Evolutionary conservation across 1,140 invertebrate genomes (phyloP), one percentile per base, ranked within the genome.

Genomic region (Pseudoatta argentina): DNA sequence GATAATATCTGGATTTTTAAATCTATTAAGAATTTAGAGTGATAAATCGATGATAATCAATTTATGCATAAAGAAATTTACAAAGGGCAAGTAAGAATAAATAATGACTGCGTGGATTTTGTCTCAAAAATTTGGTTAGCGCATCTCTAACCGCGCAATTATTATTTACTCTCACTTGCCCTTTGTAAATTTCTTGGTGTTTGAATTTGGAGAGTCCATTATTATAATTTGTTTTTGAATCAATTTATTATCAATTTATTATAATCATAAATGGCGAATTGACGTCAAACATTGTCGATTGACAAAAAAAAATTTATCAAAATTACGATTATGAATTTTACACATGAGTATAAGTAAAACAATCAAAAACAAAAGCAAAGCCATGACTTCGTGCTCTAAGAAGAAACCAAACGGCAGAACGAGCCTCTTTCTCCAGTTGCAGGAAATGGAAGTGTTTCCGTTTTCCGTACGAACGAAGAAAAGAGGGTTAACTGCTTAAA

Each of bases 381-480:
- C 30, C 24, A 3, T 51, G 10, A 48, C 0, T 2, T 83, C 3
- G 8, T 7, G 4, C 39, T 44, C 10, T 39, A 12, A 61, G 55
- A 83, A 73, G 53, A 83, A 73, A 83, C 14, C 14, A 24, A 24
- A 59, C 18, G 6, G 14, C 44, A 21, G 73, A 82, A 24, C 69
- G 72, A 85, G 72, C 66, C 78, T 72, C 53, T 82, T 72, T 72
- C 69, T 85, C 34, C 30, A 48, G 16, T 48, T 67, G 12, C 63
- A 85, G 86, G 66, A 86, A 73, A 86, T 89, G 71, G 27, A 79
- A 79, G 78, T 88, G 67, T 86, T 79, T 73, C 39, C 39, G 87
- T 85, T 86, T 69, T 66, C 27, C 27, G 66, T 78, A 24, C 69
- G 71, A 88, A 86, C 67, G 75, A 55, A 55, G 67, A 14, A 75